A percentile compares a stretch with the other conserved stretches of the same genome.
Conservation (phyloP, 1,140 invertebrate genomes). For the Drosophila ohnishii region DNA sequence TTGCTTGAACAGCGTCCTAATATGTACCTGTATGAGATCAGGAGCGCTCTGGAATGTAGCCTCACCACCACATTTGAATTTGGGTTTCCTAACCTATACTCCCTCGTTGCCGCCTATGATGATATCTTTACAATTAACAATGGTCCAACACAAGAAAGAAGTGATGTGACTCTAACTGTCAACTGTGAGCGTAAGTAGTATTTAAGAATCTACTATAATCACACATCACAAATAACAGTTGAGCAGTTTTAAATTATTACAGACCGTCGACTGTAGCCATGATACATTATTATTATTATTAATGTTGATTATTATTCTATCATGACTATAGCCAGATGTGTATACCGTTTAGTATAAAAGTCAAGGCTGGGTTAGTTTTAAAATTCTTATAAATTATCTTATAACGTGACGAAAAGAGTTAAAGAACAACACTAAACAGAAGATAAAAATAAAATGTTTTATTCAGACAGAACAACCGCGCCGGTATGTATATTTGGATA, state of each 20-base stretch:
- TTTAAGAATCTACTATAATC: background rate
- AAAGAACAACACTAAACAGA: background rate
- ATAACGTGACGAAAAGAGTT: too few relatives aligned
- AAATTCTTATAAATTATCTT: background rate
- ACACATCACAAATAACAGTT: background rate
- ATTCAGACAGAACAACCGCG: background rate
- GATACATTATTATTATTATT: too few relatives aligned
- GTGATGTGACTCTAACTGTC: slow-evolving; percentile 55
- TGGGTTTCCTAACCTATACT: slow-evolving; percentile 83
- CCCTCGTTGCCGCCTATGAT: slow-evolving; percentile 84
- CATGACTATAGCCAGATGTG: too few relatives aligned
- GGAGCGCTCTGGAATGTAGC: slow-evolving; percentile 54
- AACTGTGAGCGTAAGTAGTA: slow-evolving; percentile 67
- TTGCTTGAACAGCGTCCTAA: slow-evolving; percentile 64
- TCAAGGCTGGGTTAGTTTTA: background rate
- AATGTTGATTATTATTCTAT: too few relatives aligned
- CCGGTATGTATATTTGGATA: background rate
- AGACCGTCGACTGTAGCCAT: too few relatives aligned
- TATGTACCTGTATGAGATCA: slow-evolving; percentile 70
- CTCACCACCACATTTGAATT: slow-evolving; percentile 70
- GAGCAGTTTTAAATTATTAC: background rate
- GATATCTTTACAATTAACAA: slow-evolving; percentile 83
- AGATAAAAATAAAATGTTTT: background rate
- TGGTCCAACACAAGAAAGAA: slow-evolving; percentile 66
- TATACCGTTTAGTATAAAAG: background rate